Evolutionary conservation across 2,113 vertebrate species (phyloP), one percentile per base, ranked within the genome.

Genomic region (Turnix velox): DNA sequence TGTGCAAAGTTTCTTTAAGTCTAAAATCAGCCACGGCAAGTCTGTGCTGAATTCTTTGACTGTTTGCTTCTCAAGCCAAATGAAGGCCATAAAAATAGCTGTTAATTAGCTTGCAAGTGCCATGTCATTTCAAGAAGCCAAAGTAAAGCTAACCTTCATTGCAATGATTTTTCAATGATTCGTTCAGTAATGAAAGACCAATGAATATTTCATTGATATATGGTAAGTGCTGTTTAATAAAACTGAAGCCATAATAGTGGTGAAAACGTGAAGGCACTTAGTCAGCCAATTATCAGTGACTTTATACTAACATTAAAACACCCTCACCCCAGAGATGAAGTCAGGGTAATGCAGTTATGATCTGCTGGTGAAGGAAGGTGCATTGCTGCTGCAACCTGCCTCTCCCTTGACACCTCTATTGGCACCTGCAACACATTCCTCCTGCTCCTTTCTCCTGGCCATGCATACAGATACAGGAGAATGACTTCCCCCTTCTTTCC

Each of bases 171-270:
- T 96, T 96, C 96, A 97, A 76, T 96, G 95, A 97, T 97, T 98
- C 57, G 25, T 87, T 96, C 93, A 65, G 87, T 97, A 97, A 97
- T 96, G 96, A 98, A 98, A 97, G 97, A 97, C 96, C 97, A 96
- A 97, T 98, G 97, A 98, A 97, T 98, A 97, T 98, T 98, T 97
- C 95, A 97, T 91, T 97, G 97, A 97, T 98, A 95, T 96, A 97
- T 96, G 96, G 85, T 96, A 98, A 97, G 94, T 96, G 94, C 95
- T 95, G 80, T 96, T 97, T 97, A 98, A 97, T 97, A 97, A 98
- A 97, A 97, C 90, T 87, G 66, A 95, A 97, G 96, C 87, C 54
- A 46, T 96, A 97, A 97, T 91, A 97, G 96, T 96, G 82, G 88
- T 96, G 86, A 95, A 97, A 96, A 95, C 95, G 92, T 80, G 68